Evolutionary conservation across 2,888 invertebrate species (phyloP), one percentile per base, ranked within the genome.

Genomic region (Trichacis sp.): DNA sequence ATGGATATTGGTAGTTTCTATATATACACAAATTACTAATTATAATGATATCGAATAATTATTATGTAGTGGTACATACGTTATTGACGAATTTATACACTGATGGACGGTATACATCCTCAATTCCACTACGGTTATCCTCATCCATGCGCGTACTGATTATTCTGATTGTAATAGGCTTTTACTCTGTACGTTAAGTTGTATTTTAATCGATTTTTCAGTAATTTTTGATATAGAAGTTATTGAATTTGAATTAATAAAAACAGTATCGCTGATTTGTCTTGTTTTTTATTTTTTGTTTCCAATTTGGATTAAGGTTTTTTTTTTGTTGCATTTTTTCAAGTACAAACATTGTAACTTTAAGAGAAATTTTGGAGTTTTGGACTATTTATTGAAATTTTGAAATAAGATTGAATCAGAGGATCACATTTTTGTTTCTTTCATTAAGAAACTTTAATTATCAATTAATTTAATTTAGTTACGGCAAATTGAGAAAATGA

Each of bases 21-120:
- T 73, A 73, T 75, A 73, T n/a, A n/a, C 72, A 74, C 73, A 73
- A 71, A 63, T 68, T 75, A 70, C 72, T 71, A 71, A 71, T 71
- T 71, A 72, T 66, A 67, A 70, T 64, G 69, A 69, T 73, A 75
- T 69, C 71, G 70, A 67, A 70, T 71, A 72, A 70, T 73, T 68
- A 75, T 69, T 33, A 33, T 73, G 72, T 73, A 72, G 70, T 18
- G 66, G 61, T 69, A 64, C 69, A 71, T 70, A 72, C 70, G 72
- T 73, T 69, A 70, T 46, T 24, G 24, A 46, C 46, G 14, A 20
- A 46, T 46, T 46, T 20, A 20, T 46, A 73, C 71, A 75, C 65
- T 66, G 45, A 58, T 45, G 40, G 40, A 40, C 40, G 14, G 15
- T 40, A 15, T 40, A 15, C 40, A 33, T 33, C 33, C 33, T 46